Percentiles rank a stretch among this genome's conserved stretches.
phyloP scores from a whole-genome alignment of 2,113 vertebrate species.

The Grus americana region DNA sequence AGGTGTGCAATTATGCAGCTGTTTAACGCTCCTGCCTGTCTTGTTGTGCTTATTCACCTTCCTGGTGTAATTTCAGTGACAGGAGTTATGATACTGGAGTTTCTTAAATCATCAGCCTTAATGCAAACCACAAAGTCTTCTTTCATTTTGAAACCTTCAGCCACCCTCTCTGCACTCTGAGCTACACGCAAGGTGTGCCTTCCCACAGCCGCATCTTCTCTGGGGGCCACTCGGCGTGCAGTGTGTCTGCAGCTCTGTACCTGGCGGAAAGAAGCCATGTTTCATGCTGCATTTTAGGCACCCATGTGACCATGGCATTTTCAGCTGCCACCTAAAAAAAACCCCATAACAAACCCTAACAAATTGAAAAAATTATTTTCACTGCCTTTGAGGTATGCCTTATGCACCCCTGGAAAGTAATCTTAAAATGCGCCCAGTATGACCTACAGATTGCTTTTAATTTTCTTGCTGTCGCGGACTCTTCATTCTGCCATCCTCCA shows the following conservation, averaged over 20 bases:
- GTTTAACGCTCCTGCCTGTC: neutral
- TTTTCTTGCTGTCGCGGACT: neutral
- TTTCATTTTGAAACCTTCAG: neutral
- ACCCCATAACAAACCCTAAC: fast-evolving
- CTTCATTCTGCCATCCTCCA: neutral
- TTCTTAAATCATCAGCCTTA: constrained; percentile 14
- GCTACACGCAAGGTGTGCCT: neutral
- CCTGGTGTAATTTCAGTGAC: neutral
- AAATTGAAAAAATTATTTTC: neutral
- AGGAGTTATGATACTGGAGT: neutral
- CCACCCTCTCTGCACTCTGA: neutral
- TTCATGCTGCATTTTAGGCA: neutral
- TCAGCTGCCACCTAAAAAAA: neutral
- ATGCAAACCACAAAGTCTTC: neutral
- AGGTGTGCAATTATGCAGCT: constrained; percentile 19
- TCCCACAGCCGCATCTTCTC: neutral
- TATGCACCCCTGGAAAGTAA: neutral
- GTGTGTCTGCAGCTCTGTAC: neutral
- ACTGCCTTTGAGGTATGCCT: neutral
- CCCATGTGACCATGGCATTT: fast-evolving
- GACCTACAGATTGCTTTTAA: neutral
- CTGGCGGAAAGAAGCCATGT: neutral
- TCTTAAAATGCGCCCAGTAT: fast-evolving
- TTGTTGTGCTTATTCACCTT: constrained; percentile 11
- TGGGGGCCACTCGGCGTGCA: neutral